Conservation (phyloP, 2,113 vertebrate genomes). For the Protobothrops mucrosquamatus region DNA sequence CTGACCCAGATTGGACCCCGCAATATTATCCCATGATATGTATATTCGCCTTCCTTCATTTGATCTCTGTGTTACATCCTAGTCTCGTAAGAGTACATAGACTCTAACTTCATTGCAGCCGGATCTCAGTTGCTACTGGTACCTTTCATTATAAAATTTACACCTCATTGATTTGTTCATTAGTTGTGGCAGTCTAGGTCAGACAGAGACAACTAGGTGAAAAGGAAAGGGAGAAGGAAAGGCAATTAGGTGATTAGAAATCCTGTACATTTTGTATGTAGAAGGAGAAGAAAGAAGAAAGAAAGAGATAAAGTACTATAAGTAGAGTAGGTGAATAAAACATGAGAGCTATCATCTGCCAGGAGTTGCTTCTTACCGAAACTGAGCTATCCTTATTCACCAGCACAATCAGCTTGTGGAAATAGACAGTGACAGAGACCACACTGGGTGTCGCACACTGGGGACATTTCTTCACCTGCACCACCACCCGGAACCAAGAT, state of each 20-base stretch:
- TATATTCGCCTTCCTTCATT: neutral
- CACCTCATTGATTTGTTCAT: neutral
- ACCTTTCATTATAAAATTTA: neutral
- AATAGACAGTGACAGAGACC: slow-evolving; percentile 57
- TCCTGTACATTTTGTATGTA: neutral
- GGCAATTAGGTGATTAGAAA: neutral
- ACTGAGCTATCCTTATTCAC: slow-evolving; percentile 54
- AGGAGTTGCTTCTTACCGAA: slow-evolving; percentile 61
- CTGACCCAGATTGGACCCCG: neutral
- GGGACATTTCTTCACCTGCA: slow-evolving; percentile 55
- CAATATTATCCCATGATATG: neutral
- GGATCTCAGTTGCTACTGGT: neutral
- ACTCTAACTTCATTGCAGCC: neutral
- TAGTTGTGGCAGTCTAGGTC: neutral
- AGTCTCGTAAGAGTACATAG: neutral
- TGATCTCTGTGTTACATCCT: neutral
- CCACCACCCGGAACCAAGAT: slow-evolving; percentile 72
- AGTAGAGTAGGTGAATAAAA: neutral
- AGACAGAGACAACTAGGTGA: neutral
- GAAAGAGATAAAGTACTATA: neutral
- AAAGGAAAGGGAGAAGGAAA: neutral
- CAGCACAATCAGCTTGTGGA: slow-evolving; percentile 49
- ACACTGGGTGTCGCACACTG: slow-evolving; percentile 15
- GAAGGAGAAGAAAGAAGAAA: neutral
- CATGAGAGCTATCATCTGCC: too few relatives aligned